Percentiles rank a stretch among this genome's conserved stretches.
Evolutionary conservation across 2,888 invertebrate species (phyloP).

Genomic region (Anorthoa munda): DNA sequence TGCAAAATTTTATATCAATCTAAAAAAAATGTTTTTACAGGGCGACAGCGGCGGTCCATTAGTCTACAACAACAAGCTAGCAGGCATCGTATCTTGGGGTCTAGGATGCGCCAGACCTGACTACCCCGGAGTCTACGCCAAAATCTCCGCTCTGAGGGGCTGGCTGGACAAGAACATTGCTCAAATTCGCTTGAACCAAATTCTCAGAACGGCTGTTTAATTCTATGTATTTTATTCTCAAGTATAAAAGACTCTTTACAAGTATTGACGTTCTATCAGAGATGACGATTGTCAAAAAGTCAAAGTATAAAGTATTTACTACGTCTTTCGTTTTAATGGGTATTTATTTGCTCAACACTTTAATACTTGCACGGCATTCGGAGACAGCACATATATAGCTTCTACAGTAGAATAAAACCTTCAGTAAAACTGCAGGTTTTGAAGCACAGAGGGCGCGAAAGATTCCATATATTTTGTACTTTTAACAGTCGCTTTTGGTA

Average conservation of each 20-base stretch:
- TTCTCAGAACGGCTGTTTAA: conserved; percentile 63
- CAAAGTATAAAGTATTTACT: not conserved
- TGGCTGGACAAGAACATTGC: conserved; percentile 83
- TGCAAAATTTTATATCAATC: not conserved
- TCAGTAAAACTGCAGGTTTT: too few species aligned
- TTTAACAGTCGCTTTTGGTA: not conserved
- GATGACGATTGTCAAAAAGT: not conserved
- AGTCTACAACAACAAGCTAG: conserved; percentile 83
- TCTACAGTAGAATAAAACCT: too few species aligned
- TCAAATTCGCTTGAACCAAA: conserved; percentile 73
- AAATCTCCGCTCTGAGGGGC: conserved; percentile 81
- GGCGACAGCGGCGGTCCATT: conserved; percentile 89
- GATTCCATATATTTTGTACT: not conserved
- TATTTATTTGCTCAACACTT: too few species aligned
- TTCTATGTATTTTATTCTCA: not conserved
- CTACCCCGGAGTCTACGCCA: conserved; percentile 88
- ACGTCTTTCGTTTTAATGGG: too few species aligned
- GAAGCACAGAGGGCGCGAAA: too few species aligned
- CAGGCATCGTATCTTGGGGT: conserved; percentile 88
- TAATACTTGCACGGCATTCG: too few species aligned
- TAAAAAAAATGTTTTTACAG: conserved; percentile 68
- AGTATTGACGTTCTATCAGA: not conserved
- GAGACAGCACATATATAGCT: too few species aligned
- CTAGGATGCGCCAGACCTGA: conserved; percentile 86
- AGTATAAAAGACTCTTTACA: not conserved